These are phyloP conservation scores for Shinisaurus crocodilurus DNA, from an alignment of 2,113 vertebrate genomes.

Conservation along the genomic window DNA sequence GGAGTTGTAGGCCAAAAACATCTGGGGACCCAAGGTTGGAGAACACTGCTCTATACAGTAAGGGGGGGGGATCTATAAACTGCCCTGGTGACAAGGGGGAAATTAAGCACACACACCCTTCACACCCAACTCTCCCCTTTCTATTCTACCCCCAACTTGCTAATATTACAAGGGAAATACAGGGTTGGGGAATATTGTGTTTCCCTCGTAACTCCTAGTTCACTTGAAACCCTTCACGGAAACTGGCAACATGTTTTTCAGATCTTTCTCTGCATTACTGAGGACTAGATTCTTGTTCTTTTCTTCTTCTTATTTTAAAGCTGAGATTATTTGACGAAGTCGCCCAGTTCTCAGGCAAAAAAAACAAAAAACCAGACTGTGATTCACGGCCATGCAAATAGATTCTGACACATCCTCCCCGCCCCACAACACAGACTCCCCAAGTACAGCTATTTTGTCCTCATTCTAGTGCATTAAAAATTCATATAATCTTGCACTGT, in stretches of 20 bases:
- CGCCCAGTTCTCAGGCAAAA: no score
- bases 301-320: neutral
- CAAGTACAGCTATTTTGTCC: neutral
- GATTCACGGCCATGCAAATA: neutral
- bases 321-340: neutral
- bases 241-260: neutral
- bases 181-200: neutral
- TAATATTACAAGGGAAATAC: neutral
- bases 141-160: neutral
- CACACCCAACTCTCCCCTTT: neutral
- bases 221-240: no score
- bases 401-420: neutral
- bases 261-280: neutral
- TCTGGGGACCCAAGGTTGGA: no score
- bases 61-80: neutral
- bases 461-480: slow-evolving; percentile 4
- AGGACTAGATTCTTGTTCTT: neutral
- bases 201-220: neutral
- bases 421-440: neutral
- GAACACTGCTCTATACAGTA: no score
- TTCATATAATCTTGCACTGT: neutral
- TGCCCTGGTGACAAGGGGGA: neutral
- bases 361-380: no score
- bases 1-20: no score
- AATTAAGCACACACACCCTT: neutral